Evolutionary conservation across 2,113 vertebrate species (phyloP).

Genomic region (Myrmecophaga tridactyla): DNA sequence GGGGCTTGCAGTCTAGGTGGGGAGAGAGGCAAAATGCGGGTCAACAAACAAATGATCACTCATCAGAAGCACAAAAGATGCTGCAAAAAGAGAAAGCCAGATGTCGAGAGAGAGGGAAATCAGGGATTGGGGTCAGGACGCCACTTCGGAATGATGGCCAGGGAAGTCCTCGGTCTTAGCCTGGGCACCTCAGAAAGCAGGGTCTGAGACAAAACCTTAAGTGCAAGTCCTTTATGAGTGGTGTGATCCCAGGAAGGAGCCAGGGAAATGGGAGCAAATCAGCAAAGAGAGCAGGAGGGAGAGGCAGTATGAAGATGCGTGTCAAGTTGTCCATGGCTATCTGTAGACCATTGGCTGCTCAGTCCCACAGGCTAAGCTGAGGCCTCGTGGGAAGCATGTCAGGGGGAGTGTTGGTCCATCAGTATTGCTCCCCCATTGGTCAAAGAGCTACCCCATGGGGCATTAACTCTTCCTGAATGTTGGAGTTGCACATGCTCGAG

Average conservation of each 20-base stretch:
- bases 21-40: not conserved
- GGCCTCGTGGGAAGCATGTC: accelerated
- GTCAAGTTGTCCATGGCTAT: not conserved
- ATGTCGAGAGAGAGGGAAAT: not conserved
- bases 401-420: accelerated
- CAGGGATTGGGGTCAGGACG: accelerated
- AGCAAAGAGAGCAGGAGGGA: not conserved
- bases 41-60: not conserved
- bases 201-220: not conserved
- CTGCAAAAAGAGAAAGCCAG: not conserved
- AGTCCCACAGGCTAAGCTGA: accelerated
- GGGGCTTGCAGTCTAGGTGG: not conserved
- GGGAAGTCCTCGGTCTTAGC: not conserved
- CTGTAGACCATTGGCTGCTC: not conserved
- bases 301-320: not conserved
- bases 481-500: no score
- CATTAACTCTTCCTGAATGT: not conserved
- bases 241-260: not conserved
- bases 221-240: not conserved
- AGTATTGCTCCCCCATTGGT: accelerated
- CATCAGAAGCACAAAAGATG: not conserved
- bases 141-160: not conserved
- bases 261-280: not conserved
- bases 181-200: not conserved
- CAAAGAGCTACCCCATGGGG: not conserved